Conservation (phyloP, 2,888 invertebrate genomes). For the Sarcophaga caerulescens region DNA sequence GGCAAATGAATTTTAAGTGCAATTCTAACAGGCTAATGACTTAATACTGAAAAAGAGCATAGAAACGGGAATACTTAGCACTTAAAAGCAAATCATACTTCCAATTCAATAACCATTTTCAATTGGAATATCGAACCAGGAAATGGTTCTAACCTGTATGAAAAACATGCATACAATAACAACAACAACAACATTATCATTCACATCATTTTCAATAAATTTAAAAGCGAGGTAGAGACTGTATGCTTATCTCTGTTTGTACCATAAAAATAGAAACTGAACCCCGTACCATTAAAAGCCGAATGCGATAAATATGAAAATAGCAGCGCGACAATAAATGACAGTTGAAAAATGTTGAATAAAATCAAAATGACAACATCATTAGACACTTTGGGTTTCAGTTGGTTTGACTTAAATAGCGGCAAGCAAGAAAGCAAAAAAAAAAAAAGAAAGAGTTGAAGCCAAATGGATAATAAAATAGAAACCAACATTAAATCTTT, state of each 20-base stretch:
- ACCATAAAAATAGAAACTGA: not conserved
- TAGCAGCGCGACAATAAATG: conserved; percentile 41
- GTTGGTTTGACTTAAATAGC: conserved; percentile 32
- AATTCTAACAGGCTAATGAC: conserved; percentile 47
- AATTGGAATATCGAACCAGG: conserved; percentile 29
- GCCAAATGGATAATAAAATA: conserved; percentile 37
- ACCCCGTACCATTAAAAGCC: not conserved
- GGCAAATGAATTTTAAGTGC: not conserved
- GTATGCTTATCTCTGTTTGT: not conserved
- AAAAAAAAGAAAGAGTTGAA: not conserved
- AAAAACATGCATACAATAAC: conserved; percentile 9
- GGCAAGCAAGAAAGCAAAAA: not conserved
- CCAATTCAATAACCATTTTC: conserved; percentile 30
- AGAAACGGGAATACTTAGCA: conserved; percentile 33
- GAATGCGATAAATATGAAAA: conserved; percentile 42
- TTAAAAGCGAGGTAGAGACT: not conserved
- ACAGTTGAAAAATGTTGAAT: conserved; percentile 49
- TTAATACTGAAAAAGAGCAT: conserved; percentile 29
- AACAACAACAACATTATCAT: not conserved
- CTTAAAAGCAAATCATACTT: conserved; percentile 51
- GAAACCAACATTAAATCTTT: conserved; percentile 22
- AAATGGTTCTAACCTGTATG: conserved; percentile 39
- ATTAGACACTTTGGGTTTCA: conserved; percentile 46
- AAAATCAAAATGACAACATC: conserved; percentile 46
- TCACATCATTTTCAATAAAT: not conserved